These are phyloP conservation scores for Notothenia rossii DNA, from an alignment of 2,113 vertebrate species.

Conservation along the genomic window DNA sequence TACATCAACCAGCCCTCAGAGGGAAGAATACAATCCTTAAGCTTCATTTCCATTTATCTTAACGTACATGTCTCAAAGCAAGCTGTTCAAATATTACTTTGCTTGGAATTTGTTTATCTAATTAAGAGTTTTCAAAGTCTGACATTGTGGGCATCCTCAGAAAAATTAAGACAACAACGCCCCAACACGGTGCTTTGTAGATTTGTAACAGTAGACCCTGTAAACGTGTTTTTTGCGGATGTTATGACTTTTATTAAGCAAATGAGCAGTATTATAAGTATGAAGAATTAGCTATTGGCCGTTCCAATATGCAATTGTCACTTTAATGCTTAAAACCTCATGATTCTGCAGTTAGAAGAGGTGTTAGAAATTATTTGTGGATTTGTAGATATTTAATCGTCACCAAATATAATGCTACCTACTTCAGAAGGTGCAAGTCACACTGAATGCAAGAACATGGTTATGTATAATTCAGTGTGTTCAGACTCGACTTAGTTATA, in stretches of 20 bases:
- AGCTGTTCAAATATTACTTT: neutral
- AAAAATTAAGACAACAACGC: neutral
- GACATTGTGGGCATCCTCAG: neutral
- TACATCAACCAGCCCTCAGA: slow-evolving; percentile 16
- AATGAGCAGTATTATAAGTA: neutral
- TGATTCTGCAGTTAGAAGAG: neutral
- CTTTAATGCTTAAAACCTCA: neutral
- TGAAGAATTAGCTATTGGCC: neutral
- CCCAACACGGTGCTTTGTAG: neutral
- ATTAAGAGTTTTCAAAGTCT: neutral
- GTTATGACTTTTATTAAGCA: neutral
- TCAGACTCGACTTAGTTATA: neutral
- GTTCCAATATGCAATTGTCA: neutral
- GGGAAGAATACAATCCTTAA: neutral
- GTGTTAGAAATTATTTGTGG: neutral
- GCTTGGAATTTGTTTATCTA: neutral
- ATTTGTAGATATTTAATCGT: neutral
- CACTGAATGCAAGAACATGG: neutral
- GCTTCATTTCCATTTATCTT: slow-evolving; percentile 32
- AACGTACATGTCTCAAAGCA: neutral
- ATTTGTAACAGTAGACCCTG: neutral
- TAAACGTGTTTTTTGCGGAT: neutral
- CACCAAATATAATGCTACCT: neutral
- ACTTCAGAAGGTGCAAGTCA: neutral
- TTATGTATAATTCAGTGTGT: neutral